These are phyloP conservation scores for Lepus oiostolus DNA, from an alignment of 2,797 vertebrate genomes.

Conservation along the genomic window DNA sequence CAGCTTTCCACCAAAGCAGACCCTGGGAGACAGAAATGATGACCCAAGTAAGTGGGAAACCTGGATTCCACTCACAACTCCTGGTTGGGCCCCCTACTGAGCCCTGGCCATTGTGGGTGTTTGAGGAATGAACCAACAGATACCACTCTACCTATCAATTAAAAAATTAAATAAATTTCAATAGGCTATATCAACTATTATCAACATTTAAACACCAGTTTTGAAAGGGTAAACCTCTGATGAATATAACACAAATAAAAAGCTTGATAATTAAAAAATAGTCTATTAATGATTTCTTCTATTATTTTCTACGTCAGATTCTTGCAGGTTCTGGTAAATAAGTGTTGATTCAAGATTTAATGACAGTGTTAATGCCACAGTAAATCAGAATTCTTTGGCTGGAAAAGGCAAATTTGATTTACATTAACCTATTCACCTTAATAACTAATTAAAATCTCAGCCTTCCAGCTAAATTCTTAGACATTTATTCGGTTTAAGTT, in stretches of 20 bases:
- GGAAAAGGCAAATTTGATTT: constrained; percentile 85
- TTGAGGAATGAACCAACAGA: too few relatives aligned
- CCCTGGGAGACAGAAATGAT: too few relatives aligned
- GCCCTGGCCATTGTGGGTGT: too few relatives aligned
- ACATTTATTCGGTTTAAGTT: constrained; percentile 75
- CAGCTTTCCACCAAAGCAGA: too few relatives aligned
- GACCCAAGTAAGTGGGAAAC: too few relatives aligned
- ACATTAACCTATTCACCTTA: constrained; percentile 79
- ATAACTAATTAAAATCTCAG: constrained; percentile 81
- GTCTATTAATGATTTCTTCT: neutral
- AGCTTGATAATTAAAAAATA: constrained; percentile 33
- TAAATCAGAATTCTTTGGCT: constrained; percentile 77
- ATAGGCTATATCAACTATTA: constrained; percentile 1
- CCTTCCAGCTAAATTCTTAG: constrained; percentile 71
- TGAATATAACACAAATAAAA: constrained; percentile 25
- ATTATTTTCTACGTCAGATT: constrained; percentile 27
- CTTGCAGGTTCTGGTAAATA: constrained; percentile 55
- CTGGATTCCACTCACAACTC: too few relatives aligned
- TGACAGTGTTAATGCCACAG: constrained; percentile 63
- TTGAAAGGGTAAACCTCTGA: neutral
- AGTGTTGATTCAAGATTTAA: constrained; percentile 82
- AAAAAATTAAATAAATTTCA: neutral
- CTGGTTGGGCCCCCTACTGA: too few relatives aligned
- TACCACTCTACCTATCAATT: too few relatives aligned
- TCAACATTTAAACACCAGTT: constrained; percentile 17